phyloP scores from a whole-genome alignment of 1,140 invertebrate species.

The Ceratosolen solmsi region DNA sequence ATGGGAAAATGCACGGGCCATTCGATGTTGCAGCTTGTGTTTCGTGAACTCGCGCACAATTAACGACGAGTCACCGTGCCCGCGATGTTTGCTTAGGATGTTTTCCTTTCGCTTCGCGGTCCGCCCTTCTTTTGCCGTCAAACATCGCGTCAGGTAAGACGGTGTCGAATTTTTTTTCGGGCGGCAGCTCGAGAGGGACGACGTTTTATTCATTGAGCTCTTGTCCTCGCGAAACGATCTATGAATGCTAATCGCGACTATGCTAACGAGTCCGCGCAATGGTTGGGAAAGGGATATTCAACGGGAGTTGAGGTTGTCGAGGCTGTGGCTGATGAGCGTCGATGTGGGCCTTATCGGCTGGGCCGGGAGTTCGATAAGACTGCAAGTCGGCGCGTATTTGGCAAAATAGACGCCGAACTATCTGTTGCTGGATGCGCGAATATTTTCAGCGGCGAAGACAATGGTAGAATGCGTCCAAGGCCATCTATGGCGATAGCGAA shows the following conservation, averaged over 20 bases:
- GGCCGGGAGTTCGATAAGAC: too few relatives aligned
- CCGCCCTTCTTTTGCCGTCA: conserved; percentile 34
- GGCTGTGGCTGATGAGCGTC: too few relatives aligned
- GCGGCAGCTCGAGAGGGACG: too few relatives aligned
- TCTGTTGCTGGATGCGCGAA: neutral
- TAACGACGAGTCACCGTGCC: neutral
- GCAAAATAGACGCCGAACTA: too few relatives aligned
- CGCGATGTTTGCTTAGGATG: conserved; percentile 45
- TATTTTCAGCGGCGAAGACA: neutral
- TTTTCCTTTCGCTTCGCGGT: conserved; percentile 20
- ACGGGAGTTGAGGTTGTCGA: too few relatives aligned
- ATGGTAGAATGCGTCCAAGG: neutral
- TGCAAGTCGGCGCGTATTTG: too few relatives aligned
- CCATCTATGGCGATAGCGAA: neutral
- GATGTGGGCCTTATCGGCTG: too few relatives aligned
- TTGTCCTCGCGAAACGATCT: too few relatives aligned
- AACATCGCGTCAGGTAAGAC: neutral
- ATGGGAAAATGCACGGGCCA: neutral
- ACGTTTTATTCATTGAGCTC: too few relatives aligned
- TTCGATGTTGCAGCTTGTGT: conserved; percentile 6
- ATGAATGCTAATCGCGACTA: too few relatives aligned
- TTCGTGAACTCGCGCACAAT: neutral
- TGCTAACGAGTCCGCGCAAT: too few relatives aligned
- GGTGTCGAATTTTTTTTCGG: neutral
- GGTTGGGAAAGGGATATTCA: too few relatives aligned